Evolutionary conservation across 2,113 vertebrate species (phyloP), one percentile per base, ranked within the genome.

Genomic region (Aleadryas rufinucha): DNA sequence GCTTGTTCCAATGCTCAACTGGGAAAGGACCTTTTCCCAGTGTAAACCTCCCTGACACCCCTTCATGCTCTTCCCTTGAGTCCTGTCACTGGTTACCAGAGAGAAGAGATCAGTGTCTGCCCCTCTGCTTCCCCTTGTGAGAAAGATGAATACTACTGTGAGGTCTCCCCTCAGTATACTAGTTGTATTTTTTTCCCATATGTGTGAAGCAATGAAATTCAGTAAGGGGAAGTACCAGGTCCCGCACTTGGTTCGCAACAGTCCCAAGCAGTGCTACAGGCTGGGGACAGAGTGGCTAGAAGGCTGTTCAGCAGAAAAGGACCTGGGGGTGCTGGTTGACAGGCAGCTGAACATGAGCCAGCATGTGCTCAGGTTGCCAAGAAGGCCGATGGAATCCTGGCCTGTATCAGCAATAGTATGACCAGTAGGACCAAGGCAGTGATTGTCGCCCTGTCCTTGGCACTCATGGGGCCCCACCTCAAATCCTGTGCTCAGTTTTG

Each of bases 171-270:
- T 37, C 27, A 44, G 33, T 44, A 11, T 30, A 2, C 24, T 47
- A 72, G 33, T 45, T 71, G 24, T 13, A 3, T 3, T 42, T 87
- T 64, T 79, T n/a, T 0, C 23, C 16, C 9, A 16, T 18, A 33
- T 33, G 14, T 7, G 5, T 64, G 41, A 52, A 59, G 70, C 72
- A 78, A 47, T 39, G 11, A 44, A 27, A 8, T 56, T 78, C 16
- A 75, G 3, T 21, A 33, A 23, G 5, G 13, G 0, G 0, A 28
- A 37, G 9, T 78, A 9, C 28, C 1, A 2, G 3, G 6, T 56
- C n/a, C 17, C 10, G 6, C 11, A 7, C 17, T 56, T 56, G 21
- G 2, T 18, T 54, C 26, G 7, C 6, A 60, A 10, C 6, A 59
- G 4, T 8, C 8, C 16, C 19, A 7, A 16, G 13, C 30, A 57